A percentile compares a stretch with the other conserved stretches of the same genome.
Evolutionary conservation across 2,797 vertebrate species (phyloP).

Genomic region (Sebastes hubbsi): DNA sequence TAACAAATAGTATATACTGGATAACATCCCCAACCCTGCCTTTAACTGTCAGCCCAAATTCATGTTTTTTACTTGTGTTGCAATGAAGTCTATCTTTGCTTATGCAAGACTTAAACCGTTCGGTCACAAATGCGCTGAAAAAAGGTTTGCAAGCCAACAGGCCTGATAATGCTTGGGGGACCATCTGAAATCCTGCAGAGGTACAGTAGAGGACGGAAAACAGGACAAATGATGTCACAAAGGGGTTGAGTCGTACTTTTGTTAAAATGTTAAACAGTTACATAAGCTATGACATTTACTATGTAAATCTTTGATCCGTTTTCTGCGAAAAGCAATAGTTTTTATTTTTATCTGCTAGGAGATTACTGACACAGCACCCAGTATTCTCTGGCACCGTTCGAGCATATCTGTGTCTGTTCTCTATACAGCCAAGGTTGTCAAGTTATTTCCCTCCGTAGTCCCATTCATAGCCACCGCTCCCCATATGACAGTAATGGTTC

Average conservation of each 20-base stretch:
- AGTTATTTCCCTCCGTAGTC: constrained; percentile 51
- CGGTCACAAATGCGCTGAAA: neutral
- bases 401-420: constrained; percentile 44
- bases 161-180: neutral
- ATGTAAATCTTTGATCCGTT: constrained; percentile 11
- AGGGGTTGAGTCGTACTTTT: neutral
- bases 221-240: neutral
- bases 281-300: neutral
- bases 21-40: too few species aligned
- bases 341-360: constrained; percentile 3
- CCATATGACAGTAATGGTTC: constrained; percentile 68
- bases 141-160: neutral
- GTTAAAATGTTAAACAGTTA: constrained; percentile 6
- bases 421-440: constrained; percentile 41
- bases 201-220: neutral
- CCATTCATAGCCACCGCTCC: constrained; percentile 47
- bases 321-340: neutral
- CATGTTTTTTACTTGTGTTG: neutral
- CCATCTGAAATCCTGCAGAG: neutral
- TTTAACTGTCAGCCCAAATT: neutral
- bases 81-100: neutral
- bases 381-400: constrained; percentile 49
- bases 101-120: neutral
- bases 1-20: too few species aligned
- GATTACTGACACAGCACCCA: constrained; percentile 34